phyloP scores from a whole-genome alignment of 1,140 invertebrate species.

The Venturia canescens region DNA sequence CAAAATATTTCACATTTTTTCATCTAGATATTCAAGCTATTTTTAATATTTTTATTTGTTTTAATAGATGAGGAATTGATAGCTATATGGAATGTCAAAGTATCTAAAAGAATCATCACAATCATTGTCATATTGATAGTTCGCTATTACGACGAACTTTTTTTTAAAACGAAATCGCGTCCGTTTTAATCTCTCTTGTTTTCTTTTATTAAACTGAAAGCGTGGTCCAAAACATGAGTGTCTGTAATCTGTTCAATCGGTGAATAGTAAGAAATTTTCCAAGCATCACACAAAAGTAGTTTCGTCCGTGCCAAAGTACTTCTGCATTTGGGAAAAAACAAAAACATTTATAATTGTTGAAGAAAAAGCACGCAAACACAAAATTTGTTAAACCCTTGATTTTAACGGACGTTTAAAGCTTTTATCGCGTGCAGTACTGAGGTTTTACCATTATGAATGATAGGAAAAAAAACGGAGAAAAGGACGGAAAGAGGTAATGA shows the following conservation, averaged over 20 bases:
- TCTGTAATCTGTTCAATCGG: not conserved
- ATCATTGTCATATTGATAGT: too few relatives aligned
- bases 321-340: not conserved
- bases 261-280: not conserved
- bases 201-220: not conserved
- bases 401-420: constrained; percentile 11
- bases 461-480: not conserved
- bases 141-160: too few relatives aligned
- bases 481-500: constrained; percentile 2
- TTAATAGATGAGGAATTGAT: too few relatives aligned
- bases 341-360: not conserved
- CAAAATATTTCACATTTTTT: too few relatives aligned
- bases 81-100: too few relatives aligned
- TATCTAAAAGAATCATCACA: too few relatives aligned
- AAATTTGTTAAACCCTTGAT: constrained; percentile 2
- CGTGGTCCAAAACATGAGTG: constrained; percentile 38
- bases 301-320: constrained; percentile 29
- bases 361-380: not conserved
- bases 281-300: not conserved
- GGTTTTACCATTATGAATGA: not conserved
- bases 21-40: too few relatives aligned
- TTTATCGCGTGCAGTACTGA: not conserved
- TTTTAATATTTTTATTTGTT: too few relatives aligned
- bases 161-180: not conserved
- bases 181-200: not conserved